phyloP scores from a whole-genome alignment of 2,797 vertebrate genomes.

The Mormyrus proboscirostris region DNA sequence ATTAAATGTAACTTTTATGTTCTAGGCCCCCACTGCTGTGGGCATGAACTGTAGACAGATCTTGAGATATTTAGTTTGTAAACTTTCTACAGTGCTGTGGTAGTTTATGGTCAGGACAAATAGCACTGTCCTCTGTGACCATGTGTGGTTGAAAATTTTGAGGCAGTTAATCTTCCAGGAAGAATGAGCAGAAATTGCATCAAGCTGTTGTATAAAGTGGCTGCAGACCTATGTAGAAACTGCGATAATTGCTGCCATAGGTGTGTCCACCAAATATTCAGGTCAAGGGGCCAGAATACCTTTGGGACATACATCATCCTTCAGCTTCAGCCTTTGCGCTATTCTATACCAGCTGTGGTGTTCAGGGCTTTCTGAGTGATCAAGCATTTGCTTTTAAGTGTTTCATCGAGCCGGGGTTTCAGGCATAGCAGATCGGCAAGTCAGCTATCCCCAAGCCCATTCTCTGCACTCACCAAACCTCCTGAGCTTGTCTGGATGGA shows the following conservation, averaged over 20 bases:
- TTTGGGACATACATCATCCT: background rate
- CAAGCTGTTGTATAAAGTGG: background rate
- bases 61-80: background rate
- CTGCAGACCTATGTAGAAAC: background rate
- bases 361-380: slow-evolving; percentile 42
- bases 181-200: background rate
- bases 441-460: slow-evolving; percentile 28
- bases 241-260: background rate
- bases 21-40: background rate
- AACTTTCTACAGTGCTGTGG: background rate
- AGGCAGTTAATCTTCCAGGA: slow-evolving; percentile 2
- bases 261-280: background rate
- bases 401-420: slow-evolving; percentile 51
- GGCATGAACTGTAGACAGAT: background rate
- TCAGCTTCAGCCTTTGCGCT: background rate
- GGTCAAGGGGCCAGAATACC: background rate
- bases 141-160: background rate
- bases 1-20: background rate
- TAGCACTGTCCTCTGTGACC: background rate
- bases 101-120: background rate
- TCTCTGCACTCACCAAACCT: slow-evolving; percentile 45
- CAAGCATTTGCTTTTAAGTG: slow-evolving; percentile 47
- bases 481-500: slow-evolving; percentile 62
- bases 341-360: background rate
- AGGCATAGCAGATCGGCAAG: slow-evolving; percentile 53